Percentiles rank a stretch among this genome's conserved stretches.
phyloP scores from a whole-genome alignment of 2,113 vertebrate species.

The Tragelaphus scriptus region DNA sequence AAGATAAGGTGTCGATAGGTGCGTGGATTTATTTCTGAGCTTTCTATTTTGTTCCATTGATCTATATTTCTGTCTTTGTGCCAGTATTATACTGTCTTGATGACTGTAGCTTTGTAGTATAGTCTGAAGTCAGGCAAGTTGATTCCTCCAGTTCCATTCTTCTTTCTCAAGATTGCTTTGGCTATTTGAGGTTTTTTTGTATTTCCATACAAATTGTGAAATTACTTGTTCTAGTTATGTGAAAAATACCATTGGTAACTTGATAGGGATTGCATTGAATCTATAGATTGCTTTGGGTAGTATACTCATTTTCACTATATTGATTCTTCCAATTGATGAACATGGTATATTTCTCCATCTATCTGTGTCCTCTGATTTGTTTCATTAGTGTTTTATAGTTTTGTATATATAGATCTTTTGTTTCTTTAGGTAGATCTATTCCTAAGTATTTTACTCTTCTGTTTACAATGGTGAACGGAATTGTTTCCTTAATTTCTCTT shows the following conservation, averaged over 20 bases:
- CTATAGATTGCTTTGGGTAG: not conserved
- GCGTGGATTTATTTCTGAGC: no score
- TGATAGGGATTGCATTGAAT: not conserved
- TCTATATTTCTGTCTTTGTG: no score
- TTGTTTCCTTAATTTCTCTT: not conserved
- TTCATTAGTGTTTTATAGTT: not conserved
- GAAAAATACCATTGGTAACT: not conserved
- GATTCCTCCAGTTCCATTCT: no score
- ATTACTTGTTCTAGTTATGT: not conserved
- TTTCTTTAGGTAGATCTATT: not conserved
- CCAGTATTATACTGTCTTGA: no score
- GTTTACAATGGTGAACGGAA: rapidly evolving
- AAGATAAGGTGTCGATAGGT: no score
- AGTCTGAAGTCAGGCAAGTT: no score
- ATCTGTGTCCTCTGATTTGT: not conserved
- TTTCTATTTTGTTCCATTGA: no score
- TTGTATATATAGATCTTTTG: not conserved
- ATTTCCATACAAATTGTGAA: no score
- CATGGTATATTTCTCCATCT: not conserved
- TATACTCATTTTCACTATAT: not conserved
- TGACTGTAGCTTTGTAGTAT: no score
- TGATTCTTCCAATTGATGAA: not conserved
- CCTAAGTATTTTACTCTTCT: not conserved
- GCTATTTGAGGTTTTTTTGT: no score
- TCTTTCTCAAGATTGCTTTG: no score